phyloP scores from a whole-genome alignment of 2,888 invertebrate genomes.

The Meta bourneti region DNA sequence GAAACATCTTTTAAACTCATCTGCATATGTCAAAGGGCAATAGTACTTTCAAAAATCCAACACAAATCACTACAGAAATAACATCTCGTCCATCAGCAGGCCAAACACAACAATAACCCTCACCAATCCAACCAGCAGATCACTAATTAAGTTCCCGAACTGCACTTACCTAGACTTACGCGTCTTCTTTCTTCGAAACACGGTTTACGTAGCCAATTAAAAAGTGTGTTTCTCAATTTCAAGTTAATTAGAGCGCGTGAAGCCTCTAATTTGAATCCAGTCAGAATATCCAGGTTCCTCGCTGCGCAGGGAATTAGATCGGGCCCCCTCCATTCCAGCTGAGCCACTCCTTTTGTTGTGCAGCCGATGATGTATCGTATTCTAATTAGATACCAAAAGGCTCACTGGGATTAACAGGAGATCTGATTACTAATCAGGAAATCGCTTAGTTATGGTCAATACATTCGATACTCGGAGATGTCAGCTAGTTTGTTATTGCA shows the following conservation, averaged over 20 bases:
- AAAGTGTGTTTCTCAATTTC: background rate
- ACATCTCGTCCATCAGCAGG: too few species aligned
- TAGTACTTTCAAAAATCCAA: too few species aligned
- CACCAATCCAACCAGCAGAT: background rate
- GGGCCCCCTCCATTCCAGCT: background rate
- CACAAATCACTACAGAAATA: too few species aligned
- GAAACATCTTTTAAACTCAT: too few species aligned
- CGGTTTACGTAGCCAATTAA: background rate
- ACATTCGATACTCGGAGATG: background rate
- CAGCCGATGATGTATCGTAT: background rate
- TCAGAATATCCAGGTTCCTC: background rate
- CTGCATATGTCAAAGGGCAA: too few species aligned
- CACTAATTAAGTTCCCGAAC: background rate
- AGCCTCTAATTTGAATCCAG: too few species aligned
- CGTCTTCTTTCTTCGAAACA: background rate
- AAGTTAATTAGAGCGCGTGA: background rate
- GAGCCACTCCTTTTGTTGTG: background rate
- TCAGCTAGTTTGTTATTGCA: background rate
- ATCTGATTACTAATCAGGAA: background rate
- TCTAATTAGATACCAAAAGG: background rate
- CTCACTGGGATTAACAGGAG: background rate
- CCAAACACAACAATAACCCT: too few species aligned
- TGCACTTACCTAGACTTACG: background rate
- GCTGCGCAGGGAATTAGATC: background rate
- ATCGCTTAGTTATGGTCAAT: background rate